Evolutionary conservation across 1,140 invertebrate genomes (phyloP).

Genomic region (Manduca sexta): DNA sequence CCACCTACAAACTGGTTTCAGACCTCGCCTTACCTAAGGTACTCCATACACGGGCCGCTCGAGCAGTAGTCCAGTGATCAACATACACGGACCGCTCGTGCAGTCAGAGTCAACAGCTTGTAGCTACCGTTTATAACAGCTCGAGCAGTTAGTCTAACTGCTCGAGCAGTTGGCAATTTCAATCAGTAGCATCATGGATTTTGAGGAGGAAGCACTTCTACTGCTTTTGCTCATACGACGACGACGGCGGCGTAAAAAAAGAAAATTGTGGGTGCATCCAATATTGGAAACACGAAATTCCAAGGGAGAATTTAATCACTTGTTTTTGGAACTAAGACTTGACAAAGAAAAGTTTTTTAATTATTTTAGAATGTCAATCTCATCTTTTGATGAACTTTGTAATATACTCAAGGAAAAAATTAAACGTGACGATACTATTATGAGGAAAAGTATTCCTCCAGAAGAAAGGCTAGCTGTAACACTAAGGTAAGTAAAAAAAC

Average conservation of each 20-base stretch:
- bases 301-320: neutral
- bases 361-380: constrained; percentile 10
- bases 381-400: constrained; percentile 4
- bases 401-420: constrained; percentile 6
- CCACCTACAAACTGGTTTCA: too few species aligned
- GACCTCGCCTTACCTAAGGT: too few species aligned
- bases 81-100: neutral
- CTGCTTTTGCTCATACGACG: constrained; percentile 10
- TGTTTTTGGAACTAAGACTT: constrained; percentile 4
- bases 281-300: constrained; percentile 3
- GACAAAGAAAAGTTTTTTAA: constrained; percentile 8
- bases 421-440: constrained; percentile 9
- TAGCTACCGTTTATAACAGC: neutral
- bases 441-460: constrained; percentile 3
- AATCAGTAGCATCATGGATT: constrained; percentile 8
- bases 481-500: constrained; percentile 19
- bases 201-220: constrained; percentile 6
- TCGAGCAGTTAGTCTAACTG: neutral
- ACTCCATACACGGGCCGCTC: neutral
- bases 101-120: neutral
- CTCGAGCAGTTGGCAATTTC: constrained; percentile 5
- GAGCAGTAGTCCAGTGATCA: too few species aligned
- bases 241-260: constrained; percentile 9
- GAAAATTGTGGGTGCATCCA: constrained; percentile 12
- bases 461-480: constrained; percentile 13